phyloP scores from a whole-genome alignment of 2,888 invertebrate species.

The Cantharis lateralis region DNA sequence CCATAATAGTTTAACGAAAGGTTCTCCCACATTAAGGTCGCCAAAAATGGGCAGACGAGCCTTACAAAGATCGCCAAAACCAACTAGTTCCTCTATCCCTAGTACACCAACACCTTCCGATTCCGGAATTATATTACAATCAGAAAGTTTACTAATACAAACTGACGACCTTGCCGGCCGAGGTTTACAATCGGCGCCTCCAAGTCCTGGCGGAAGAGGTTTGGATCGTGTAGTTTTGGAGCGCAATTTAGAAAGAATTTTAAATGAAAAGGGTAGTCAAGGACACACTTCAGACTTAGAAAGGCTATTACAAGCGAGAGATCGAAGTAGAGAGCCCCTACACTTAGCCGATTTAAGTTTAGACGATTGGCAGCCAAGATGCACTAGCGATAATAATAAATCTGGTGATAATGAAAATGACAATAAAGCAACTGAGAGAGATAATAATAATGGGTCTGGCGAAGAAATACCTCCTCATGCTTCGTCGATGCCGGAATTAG shows the following conservation, averaged over 20 bases:
- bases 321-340: slow-evolving; percentile 64
- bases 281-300: slow-evolving; percentile 53
- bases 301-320: slow-evolving; percentile 61
- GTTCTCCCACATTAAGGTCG: slow-evolving; percentile 61
- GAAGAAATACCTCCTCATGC: slow-evolving; percentile 53
- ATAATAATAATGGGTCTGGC: slow-evolving; percentile 39
- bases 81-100: slow-evolving; percentile 53
- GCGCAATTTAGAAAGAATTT: slow-evolving; percentile 67
- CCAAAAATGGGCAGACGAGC: slow-evolving; percentile 61
- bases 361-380: slow-evolving; percentile 61
- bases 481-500: slow-evolving; percentile 68
- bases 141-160: slow-evolving; percentile 32
- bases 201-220: slow-evolving; percentile 56
- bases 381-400: slow-evolving; percentile 41
- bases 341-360: slow-evolving; percentile 63
- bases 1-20: slow-evolving; percentile 52
- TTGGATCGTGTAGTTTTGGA: slow-evolving; percentile 72
- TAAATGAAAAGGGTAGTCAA: slow-evolving; percentile 57
- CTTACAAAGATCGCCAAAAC: slow-evolving; percentile 57
- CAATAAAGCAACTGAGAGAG: slow-evolving; percentile 41
- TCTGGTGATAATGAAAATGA: slow-evolving; percentile 46
- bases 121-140: slow-evolving; percentile 37
- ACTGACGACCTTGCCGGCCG: slow-evolving; percentile 39
- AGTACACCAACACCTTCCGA: slow-evolving; percentile 52
- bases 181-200: slow-evolving; percentile 37